Evolutionary conservation across 2,888 invertebrate genomes (phyloP).

Genomic region (Papilio demoleus): DNA sequence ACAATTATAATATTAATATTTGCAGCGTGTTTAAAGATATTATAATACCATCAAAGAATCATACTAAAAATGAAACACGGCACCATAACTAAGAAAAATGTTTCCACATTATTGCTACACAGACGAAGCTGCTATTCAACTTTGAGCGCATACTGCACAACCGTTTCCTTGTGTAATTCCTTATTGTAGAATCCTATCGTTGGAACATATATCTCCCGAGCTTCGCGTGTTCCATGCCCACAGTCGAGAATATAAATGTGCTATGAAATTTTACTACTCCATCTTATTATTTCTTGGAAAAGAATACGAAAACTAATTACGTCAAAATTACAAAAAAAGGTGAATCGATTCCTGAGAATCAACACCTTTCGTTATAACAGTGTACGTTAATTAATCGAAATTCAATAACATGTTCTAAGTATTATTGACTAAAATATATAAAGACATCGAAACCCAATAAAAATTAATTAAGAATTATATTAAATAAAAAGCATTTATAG

Average conservation of each 20-base stretch:
- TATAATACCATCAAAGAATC: slow-evolving; percentile 10
- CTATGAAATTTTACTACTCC: slow-evolving; percentile 45
- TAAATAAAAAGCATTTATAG: no score
- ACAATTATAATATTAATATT: background rate
- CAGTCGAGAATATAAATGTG: slow-evolving; percentile 47
- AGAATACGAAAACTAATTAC: background rate
- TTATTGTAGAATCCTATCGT: slow-evolving; percentile 40
- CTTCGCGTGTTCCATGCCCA: slow-evolving; percentile 48
- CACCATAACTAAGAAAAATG: slow-evolving; percentile 33
- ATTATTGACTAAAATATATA: no score
- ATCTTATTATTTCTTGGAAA: background rate
- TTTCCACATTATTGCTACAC: slow-evolving; percentile 30
- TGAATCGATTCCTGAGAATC: background rate
- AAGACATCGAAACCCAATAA: no score
- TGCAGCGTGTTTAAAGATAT: background rate
- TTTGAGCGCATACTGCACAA: slow-evolving; percentile 35
- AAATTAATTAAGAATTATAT: no score
- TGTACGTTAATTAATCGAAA: no score
- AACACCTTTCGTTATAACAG: background rate
- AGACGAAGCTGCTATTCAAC: slow-evolving; percentile 35
- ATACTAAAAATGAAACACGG: slow-evolving; percentile 18
- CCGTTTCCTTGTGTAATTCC: slow-evolving; percentile 36
- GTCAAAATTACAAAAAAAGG: background rate
- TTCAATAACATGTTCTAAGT: no score
- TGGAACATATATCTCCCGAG: slow-evolving; percentile 44